A percentile compares a stretch with the other conserved stretches of the same genome.
These are phyloP conservation scores for Plagodis pulveraria DNA, from an alignment of 2,888 invertebrate genomes.

Conservation along the genomic window DNA sequence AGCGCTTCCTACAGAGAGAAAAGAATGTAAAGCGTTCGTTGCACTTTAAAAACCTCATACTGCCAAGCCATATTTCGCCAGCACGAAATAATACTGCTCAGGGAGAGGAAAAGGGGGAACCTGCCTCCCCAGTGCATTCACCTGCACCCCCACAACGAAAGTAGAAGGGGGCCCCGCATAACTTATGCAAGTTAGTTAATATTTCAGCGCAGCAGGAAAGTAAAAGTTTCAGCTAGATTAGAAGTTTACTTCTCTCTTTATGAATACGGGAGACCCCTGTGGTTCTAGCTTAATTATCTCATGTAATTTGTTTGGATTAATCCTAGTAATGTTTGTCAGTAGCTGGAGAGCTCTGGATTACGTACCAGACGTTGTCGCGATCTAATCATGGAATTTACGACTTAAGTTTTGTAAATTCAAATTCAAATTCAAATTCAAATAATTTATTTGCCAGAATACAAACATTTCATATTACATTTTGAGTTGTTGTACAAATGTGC, in stretches of 20 bases:
- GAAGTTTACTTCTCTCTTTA: conserved; percentile 31
- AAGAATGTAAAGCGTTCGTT: conserved; percentile 51
- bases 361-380: conserved; percentile 12
- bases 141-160: conserved; percentile 47
- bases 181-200: conserved; percentile 81
- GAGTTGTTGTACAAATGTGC: no score
- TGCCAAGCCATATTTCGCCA: conserved; percentile 45
- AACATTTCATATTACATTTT: no score
- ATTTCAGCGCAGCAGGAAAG: conserved; percentile 77
- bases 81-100: conserved; percentile 49
- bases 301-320: conserved; percentile 43
- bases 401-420: no score
- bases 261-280: conserved; percentile 32
- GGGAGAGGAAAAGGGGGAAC: conserved; percentile 41
- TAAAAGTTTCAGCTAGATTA: conserved; percentile 59
- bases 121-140: conserved; percentile 60
- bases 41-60: conserved; percentile 48
- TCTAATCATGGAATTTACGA: conserved; percentile 19
- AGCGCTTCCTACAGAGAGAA: conserved; percentile 46
- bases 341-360: conserved; percentile 8
- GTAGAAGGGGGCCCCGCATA: conserved; percentile 47
- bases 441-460: no score
- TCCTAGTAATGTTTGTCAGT: conserved; percentile 22
- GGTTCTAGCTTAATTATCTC: conserved; percentile 41
- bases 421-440: no score